phyloP scores from a whole-genome alignment of 2,113 vertebrate species.

The Hydrochoerus hydrochaeris region DNA sequence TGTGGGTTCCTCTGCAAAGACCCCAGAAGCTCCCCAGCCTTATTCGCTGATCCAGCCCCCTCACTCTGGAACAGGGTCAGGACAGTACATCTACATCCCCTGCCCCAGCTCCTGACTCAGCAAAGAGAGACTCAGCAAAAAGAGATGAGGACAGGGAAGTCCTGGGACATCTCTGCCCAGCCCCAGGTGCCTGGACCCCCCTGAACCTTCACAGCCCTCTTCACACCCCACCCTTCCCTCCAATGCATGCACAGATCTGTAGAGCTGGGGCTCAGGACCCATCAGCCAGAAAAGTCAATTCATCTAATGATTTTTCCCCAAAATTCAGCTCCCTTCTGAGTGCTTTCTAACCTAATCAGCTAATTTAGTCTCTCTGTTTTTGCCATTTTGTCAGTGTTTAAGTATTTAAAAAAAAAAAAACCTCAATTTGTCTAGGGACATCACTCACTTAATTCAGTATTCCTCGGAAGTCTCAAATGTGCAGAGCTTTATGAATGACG shows the following conservation, averaged over 20 bases:
- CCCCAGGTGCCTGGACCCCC: neutral
- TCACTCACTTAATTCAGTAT: constrained; percentile 15
- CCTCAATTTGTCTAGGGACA: constrained; percentile 39
- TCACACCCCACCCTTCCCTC: no score
- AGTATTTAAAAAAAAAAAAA: neutral
- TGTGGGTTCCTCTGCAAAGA: neutral
- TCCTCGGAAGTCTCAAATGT: constrained; percentile 13
- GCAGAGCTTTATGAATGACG: constrained; percentile 7
- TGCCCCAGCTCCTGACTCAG: neutral
- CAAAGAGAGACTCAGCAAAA: neutral
- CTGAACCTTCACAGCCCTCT: neutral
- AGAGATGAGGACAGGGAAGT: neutral
- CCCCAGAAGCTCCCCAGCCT: neutral
- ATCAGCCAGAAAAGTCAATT: constrained; percentile 20
- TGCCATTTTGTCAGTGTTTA: constrained; percentile 53
- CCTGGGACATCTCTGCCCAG: no score
- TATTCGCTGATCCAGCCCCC: neutral
- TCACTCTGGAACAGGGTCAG: neutral
- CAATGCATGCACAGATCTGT: neutral
- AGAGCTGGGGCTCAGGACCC: neutral
- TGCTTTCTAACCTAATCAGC: constrained; percentile 61
- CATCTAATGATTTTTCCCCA: constrained; percentile 11
- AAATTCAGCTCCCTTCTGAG: constrained; percentile 31
- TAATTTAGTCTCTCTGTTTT: constrained; percentile 46
- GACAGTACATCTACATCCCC: neutral